These are phyloP conservation scores for Cylindroiulus punctatus DNA, from an alignment of 2,888 invertebrate species.

Conservation along the genomic window DNA sequence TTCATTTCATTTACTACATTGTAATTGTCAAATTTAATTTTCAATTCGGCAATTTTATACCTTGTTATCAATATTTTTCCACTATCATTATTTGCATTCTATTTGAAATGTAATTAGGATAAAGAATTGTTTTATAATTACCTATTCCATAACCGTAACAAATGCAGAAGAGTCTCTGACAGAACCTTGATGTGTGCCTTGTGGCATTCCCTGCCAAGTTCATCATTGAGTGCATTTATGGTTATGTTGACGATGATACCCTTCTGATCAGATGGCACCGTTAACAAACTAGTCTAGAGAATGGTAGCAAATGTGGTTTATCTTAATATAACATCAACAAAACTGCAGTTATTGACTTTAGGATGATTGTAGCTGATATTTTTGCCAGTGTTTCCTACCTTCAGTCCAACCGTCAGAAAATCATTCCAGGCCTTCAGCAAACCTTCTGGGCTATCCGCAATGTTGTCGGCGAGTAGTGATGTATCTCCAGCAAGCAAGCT, in stretches of 20 bases:
- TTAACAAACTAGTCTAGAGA: conserved; percentile 36
- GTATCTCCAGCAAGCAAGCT: background rate
- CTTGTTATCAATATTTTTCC: too few species aligned
- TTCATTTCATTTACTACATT: too few species aligned
- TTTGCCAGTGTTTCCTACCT: background rate
- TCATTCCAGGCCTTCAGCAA: conserved; percentile 52
- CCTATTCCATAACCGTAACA: conserved; percentile 27
- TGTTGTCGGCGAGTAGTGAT: background rate
- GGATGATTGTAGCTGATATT: too few species aligned
- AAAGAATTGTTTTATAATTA: background rate
- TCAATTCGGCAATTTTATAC: too few species aligned
- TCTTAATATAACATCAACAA: too few species aligned
- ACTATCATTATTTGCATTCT: background rate
- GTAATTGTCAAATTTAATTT: too few species aligned
- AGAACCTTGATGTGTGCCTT: background rate
- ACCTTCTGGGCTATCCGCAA: background rate
- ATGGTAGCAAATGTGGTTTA: background rate
- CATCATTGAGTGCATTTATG: conserved; percentile 11
- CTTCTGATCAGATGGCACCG: background rate
- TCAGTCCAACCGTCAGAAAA: conserved; percentile 53
- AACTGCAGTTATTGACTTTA: too few species aligned
- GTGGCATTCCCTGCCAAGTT: background rate
- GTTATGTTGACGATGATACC: background rate
- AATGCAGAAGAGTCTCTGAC: conserved; percentile 32
- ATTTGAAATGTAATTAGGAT: background rate